Base-by-base conservation (phyloP, 2,888 invertebrate genomes). In the Crioceris asparagi region DNA sequence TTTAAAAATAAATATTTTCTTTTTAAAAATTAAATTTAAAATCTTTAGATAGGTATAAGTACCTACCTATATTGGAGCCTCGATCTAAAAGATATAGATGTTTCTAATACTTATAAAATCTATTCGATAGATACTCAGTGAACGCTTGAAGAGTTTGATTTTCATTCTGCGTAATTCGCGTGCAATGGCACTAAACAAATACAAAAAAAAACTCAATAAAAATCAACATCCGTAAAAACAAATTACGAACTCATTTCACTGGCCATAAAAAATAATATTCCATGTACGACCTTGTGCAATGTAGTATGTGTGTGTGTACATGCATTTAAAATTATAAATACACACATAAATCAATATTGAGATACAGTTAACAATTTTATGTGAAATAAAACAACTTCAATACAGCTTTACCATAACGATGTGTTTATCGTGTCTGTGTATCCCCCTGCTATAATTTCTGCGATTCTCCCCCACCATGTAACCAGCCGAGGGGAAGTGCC, bases 321-420 rank as follows among this genome's bases (percentile, higher is more conserved):
- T 36, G 37, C 48, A 49, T 48, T 45, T 48, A 45, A 48, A 49
- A 48, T 48, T 48, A 48, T 48, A 50, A 47, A 48, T 44, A 48
- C 45, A 45, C 46, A 40, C 53, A 59, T 60, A 59, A 61, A 61
- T 61, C 61, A 61, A 61, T 61, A 61, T 60, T 51, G 55, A 57
- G 57, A 56, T 58, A 61, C 59, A 56, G 59, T 60, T 61, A 60
- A 60, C 60, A 61, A 60, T 61, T 61, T 60, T 60, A 61, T 60
- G 56, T 55, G 54, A 55, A 60, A 60, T 60, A 59, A 61, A 61
- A 60, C 57, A 57, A 60, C 59, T 46, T 32, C 35, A 59, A 58
- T 62, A 59, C 58, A 57, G 62, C 61, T 64, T 64, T 63, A 58
- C 60, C 61, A 58, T 64, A 64, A 64, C 61, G 64, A 64, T 54